These are phyloP conservation scores for Hyppa rectilinea DNA, from an alignment of 2,888 invertebrate species.

Conservation along the genomic window DNA sequence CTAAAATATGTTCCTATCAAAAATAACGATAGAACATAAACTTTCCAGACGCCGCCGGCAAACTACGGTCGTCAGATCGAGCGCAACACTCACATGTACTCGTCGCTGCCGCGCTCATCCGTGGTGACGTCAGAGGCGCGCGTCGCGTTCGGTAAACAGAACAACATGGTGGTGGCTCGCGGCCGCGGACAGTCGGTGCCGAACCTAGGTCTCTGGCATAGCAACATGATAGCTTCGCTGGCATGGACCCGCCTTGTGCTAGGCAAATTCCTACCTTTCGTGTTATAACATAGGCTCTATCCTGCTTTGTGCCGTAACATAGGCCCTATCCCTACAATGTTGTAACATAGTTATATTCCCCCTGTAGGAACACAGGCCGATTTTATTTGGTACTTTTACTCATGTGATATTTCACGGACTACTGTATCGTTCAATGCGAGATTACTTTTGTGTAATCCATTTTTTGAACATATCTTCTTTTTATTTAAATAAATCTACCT, in stretches of 20 bases:
- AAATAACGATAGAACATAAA: background rate
- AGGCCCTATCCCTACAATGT: too few relatives aligned
- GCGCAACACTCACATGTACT: conserved; percentile 92
- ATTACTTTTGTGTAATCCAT: too few relatives aligned
- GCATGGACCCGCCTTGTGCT: conserved; percentile 38
- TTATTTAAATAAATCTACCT: background rate
- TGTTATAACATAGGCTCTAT: background rate
- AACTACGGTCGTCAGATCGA: conserved; percentile 94
- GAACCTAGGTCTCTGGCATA: conserved; percentile 94
- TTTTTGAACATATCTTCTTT: too few relatives aligned
- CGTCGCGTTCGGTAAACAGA: conserved; percentile 94
- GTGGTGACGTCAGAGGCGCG: conserved; percentile 90
- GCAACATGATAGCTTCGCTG: conserved; percentile 63
- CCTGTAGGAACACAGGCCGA: too few relatives aligned
- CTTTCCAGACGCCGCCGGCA: conserved; percentile 93
- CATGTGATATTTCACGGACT: too few relatives aligned
- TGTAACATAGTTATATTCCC: too few relatives aligned
- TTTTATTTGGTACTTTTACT: too few relatives aligned
- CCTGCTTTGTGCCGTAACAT: conserved; percentile 1
- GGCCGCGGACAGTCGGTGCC: conserved; percentile 96
- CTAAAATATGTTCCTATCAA: background rate
- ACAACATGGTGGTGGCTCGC: conserved; percentile 76
- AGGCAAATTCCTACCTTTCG: conserved; percentile 2
- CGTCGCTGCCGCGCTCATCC: conserved; percentile 94
- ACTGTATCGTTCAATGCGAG: too few relatives aligned